Conservation (phyloP, 2,888 invertebrate genomes). For the Tipula helvola region DNA sequence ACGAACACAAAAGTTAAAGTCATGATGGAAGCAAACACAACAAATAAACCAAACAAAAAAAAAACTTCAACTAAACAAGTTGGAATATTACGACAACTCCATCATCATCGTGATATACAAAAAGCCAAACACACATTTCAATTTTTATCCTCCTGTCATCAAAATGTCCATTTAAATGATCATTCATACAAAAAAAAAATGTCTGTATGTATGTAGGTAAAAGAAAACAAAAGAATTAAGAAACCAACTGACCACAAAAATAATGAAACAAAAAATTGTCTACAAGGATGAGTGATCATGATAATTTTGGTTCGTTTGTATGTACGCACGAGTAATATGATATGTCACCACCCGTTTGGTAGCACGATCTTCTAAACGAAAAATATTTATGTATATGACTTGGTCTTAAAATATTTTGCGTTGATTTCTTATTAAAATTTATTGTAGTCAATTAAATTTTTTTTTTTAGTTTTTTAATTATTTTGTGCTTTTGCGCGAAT, state of each 20-base stretch:
- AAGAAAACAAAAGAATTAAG: not conserved
- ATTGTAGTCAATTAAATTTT: not conserved
- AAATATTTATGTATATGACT: not conserved
- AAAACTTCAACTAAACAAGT: not conserved
- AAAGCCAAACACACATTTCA: not conserved
- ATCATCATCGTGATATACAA: not conserved
- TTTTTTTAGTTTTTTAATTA: not conserved
- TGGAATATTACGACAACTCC: not conserved
- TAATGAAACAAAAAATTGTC: not conserved
- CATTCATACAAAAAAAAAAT: not conserved
- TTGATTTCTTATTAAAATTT: not conserved
- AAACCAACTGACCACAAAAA: not conserved
- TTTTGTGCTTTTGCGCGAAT: not conserved
- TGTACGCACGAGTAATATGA: not conserved
- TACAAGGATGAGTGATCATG: not conserved
- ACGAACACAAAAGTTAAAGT: not conserved
- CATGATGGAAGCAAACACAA: not conserved
- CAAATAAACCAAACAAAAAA: not conserved
- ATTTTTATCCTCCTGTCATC: constrained; percentile 4
- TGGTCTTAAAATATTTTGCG: not conserved
- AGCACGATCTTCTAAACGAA: not conserved
- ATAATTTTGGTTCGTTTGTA: not conserved
- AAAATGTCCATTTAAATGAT: not conserved
- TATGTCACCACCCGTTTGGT: not conserved
- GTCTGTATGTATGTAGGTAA: not conserved